Base-by-base conservation (phyloP, 2,797 vertebrate genomes). In the Mormyrus proboscirostris region DNA sequence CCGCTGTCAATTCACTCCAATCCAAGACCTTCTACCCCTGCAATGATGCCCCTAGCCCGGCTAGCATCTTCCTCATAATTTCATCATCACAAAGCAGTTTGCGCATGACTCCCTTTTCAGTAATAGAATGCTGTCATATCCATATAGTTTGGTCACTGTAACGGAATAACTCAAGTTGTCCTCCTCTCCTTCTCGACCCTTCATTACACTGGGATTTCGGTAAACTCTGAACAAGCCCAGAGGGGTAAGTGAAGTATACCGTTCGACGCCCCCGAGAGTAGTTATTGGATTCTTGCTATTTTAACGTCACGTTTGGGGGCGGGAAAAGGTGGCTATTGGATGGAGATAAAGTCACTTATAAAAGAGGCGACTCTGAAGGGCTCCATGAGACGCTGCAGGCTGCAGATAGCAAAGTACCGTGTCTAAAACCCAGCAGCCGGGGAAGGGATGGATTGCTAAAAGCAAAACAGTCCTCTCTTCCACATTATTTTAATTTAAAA, bases 211-310 rank as follows among this genome's bases (percentile, higher is more conserved):
- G 96, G 96, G 96, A 97, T 96, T 98, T 98, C 96, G 95, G 97
- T 96, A 95, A 98, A 98, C 97, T 99, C 98, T 94, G 96, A 95
- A 95, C 96, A 95, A 97, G 96, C 97, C 97, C 96, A 95, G 89
- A 94, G 96, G 97, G 96, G 95, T n/a, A 41, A 4, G 89, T 65
- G 47, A 53, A 85, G 14, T 51, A 16, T 57, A 50, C 3, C 62
- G 83, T 14, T 9, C 25, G 83, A 86, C 96, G 96, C 89, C 96
- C 91, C 92, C 94, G 89, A 93, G 90, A 44, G 57, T 84, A 83
- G 51, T 92, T 94, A 97, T 97, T 98, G 97, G 97, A 88, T 94
- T 47, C 92, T 92, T 89, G 92, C 91, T 91, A 91, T 92, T 89
- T 90, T 89, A 92, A 92, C 88, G 90, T 89, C 89, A 91, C 91